Evolutionary conservation across 2,888 invertebrate species (phyloP).

Genomic region (Rhodophaea formosa): DNA sequence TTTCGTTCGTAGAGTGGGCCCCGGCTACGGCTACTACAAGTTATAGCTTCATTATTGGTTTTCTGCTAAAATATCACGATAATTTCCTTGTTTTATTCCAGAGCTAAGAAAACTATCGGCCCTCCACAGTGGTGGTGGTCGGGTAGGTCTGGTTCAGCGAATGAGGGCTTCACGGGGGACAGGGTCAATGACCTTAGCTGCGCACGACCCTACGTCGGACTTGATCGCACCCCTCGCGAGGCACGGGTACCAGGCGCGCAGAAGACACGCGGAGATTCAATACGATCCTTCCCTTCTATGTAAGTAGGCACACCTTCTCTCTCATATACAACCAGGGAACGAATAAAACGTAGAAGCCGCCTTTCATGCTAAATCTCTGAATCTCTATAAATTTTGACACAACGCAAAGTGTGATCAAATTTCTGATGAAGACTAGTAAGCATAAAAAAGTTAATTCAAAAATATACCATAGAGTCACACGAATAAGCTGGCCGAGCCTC

Average conservation of each 20-base stretch:
- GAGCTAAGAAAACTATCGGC: slow-evolving; percentile 62
- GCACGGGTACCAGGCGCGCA: slow-evolving; percentile 84
- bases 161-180: slow-evolving; percentile 48
- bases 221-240: slow-evolving; percentile 83
- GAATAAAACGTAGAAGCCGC: no score
- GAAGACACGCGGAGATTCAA: slow-evolving; percentile 77
- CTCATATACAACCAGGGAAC: neutral
- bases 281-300: slow-evolving; percentile 58
- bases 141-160: slow-evolving; percentile 39
- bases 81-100: slow-evolving; percentile 28
- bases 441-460: no score
- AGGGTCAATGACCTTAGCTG: slow-evolving; percentile 41
- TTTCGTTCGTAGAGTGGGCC: no score
- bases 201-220: slow-evolving; percentile 82
- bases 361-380: no score
- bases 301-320: slow-evolving; percentile 31
- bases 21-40: no score
- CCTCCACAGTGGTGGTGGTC: slow-evolving; percentile 49
- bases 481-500: no score
- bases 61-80: neutral
- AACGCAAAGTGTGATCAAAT: no score
- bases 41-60: no score
- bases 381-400: no score
- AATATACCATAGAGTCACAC: no score
- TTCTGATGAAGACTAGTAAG: no score